These are phyloP conservation scores for Lasius platythorax DNA, from an alignment of 2,888 invertebrate species.

Conservation along the genomic window DNA sequence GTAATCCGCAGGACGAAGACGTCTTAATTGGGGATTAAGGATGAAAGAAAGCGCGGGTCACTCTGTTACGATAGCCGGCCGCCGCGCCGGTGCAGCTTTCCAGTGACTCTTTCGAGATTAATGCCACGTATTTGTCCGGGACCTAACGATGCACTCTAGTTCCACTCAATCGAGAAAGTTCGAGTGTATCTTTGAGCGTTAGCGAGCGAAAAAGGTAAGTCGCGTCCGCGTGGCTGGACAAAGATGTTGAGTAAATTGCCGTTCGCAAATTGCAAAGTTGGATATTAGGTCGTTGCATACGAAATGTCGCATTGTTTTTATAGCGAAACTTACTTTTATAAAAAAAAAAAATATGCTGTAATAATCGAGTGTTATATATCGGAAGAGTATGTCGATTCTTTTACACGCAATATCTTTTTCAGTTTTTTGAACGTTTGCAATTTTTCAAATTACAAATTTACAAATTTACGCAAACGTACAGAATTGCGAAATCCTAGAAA, in stretches of 20 bases:
- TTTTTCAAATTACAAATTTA: background rate
- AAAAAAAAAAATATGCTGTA: background rate
- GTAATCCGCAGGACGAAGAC: conserved; percentile 75
- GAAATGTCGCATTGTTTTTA: background rate
- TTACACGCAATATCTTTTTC: background rate
- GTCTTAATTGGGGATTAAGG: conserved; percentile 80
- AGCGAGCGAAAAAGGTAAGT: conserved; percentile 6
- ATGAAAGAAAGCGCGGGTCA: conserved; percentile 79
- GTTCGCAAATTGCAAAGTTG: conserved; percentile 15
- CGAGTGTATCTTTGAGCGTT: conserved; percentile 29
- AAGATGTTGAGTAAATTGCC: background rate
- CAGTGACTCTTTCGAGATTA: conserved; percentile 47
- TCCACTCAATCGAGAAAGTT: conserved; percentile 47
- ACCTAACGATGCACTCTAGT: conserved; percentile 46
- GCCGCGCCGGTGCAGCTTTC: conserved; percentile 49
- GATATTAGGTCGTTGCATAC: background rate
- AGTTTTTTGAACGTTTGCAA: background rate
- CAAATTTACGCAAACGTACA: background rate
- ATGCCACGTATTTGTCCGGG: conserved; percentile 47
- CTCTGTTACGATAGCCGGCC: conserved; percentile 73
- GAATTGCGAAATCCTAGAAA: background rate
- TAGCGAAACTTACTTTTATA: background rate
- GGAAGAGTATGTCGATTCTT: background rate
- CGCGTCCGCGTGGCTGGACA: background rate
- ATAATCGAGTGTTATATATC: background rate